Evolutionary conservation across 2,797 vertebrate genomes (phyloP).

Genomic region (Crocodylus rhombifer): DNA sequence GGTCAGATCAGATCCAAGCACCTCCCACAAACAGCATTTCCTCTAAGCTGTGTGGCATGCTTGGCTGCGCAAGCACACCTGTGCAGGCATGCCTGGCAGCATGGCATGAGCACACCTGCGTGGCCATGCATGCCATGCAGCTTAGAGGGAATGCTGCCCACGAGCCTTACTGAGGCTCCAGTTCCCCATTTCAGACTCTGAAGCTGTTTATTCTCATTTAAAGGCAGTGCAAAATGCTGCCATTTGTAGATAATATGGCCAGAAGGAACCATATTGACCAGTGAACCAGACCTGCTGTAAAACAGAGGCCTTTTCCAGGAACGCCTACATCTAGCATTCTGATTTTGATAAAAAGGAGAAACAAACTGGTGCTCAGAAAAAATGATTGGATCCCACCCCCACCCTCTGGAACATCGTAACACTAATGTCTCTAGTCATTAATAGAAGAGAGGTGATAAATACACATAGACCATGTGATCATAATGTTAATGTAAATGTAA

Average conservation of each 20-base stretch:
- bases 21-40: neutral
- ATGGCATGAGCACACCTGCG: too few relatives aligned
- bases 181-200: neutral
- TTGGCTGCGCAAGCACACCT: too few relatives aligned
- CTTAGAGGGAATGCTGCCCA: too few relatives aligned
- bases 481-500: neutral
- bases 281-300: neutral
- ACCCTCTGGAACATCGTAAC: neutral
- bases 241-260: neutral
- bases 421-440: neutral
- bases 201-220: neutral
- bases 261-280: neutral
- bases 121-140: too few relatives aligned
- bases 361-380: neutral
- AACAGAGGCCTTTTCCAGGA: neutral
- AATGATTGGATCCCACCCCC: neutral
- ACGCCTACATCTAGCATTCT: neutral
- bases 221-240: neutral
- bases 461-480: neutral
- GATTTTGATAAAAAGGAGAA: neutral
- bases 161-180: too few relatives aligned
- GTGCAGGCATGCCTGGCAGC: too few relatives aligned
- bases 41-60: too few relatives aligned
- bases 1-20: neutral
- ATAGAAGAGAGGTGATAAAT: neutral